Evolutionary conservation across 2,797 vertebrate species (phyloP).

Genomic region (Onychomys torridus): DNA sequence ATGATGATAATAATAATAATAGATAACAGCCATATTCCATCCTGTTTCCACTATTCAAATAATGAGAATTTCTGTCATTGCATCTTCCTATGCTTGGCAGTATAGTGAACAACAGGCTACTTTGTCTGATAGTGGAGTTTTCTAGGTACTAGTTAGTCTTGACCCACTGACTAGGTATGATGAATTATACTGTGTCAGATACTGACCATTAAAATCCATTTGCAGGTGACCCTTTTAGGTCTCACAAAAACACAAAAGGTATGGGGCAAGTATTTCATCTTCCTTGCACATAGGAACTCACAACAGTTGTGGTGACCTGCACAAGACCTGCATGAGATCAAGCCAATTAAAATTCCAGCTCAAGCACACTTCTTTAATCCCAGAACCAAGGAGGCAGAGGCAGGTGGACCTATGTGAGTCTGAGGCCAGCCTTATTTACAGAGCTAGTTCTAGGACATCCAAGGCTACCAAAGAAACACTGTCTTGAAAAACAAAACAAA

Average conservation of each 20-base stretch:
- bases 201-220: neutral
- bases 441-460: neutral
- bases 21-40: neutral
- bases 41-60: neutral
- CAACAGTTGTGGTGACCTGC: neutral
- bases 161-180: neutral
- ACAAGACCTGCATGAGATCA: neutral
- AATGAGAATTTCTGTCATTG: neutral
- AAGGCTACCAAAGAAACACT: neutral
- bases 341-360: neutral
- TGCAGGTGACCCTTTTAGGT: neutral
- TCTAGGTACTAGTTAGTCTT: fast-evolving
- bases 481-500: neutral
- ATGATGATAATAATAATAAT: neutral
- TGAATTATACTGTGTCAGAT: neutral
- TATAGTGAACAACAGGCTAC: neutral
- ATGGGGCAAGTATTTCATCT: neutral
- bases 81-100: neutral
- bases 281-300: neutral
- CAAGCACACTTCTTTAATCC: neutral
- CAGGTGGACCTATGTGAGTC: neutral
- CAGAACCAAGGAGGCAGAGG: neutral
- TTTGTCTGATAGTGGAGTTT: neutral
- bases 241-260: neutral
- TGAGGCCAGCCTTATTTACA: neutral